phyloP scores from a whole-genome alignment of 2,797 vertebrate genomes.

The Coilia nasus region DNA sequence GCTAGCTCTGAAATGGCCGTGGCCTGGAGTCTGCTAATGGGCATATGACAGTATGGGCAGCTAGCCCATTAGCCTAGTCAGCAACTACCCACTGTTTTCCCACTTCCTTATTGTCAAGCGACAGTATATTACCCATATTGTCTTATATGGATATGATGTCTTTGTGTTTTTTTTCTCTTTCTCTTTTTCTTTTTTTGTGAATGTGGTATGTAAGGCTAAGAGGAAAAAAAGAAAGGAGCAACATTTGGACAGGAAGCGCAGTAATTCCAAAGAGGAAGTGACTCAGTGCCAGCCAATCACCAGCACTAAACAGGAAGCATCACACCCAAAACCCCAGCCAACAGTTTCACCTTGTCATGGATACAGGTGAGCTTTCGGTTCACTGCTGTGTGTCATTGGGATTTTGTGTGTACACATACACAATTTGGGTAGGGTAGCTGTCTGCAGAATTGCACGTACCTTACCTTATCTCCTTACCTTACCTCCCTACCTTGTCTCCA shows the following conservation, averaged over 20 bases:
- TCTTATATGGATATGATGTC: not conserved
- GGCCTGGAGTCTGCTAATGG: too few species aligned
- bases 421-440: too few species aligned
- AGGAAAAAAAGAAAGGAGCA: constrained; percentile 69
- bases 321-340: constrained; percentile 62
- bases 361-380: constrained; percentile 67
- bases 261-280: constrained; percentile 30
- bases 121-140: not conserved
- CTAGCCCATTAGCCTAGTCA: too few species aligned
- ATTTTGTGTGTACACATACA: not conserved
- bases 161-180: constrained; percentile 3
- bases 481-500: too few species aligned
- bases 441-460: too few species aligned
- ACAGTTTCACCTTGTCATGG: constrained; percentile 57
- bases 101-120: too few species aligned
- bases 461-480: too few species aligned
- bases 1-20: too few species aligned
- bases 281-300: constrained; percentile 34
- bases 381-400: constrained; percentile 25
- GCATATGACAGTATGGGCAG: too few species aligned
- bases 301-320: constrained; percentile 60
- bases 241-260: constrained; percentile 59
- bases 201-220: constrained; percentile 67
- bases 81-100: too few species aligned
- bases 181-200: constrained; percentile 48